Percentiles rank a stretch among this genome's conserved stretches.
phyloP scores from a whole-genome alignment of 1,140 invertebrate species.

The Helicoverpa zea region DNA sequence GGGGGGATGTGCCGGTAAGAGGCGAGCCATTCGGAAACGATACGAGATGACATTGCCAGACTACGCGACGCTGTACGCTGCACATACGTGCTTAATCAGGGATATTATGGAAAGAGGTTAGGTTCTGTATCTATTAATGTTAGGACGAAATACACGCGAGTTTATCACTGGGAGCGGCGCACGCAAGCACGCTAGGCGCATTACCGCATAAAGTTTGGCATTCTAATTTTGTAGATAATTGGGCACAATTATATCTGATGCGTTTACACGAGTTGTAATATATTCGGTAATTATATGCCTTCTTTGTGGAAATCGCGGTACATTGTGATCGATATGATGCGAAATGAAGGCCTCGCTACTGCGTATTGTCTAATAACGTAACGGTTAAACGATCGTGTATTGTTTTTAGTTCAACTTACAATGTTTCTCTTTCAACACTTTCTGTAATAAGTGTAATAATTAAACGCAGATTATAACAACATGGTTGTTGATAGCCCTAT shows the following conservation, averaged over 20 bases:
- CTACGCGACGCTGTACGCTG: conserved; percentile 61
- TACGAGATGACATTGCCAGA: conserved; percentile 79
- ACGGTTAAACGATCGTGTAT: conserved; percentile 1
- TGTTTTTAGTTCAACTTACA: conserved; percentile 15
- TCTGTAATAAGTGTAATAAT: neutral
- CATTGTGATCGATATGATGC: conserved; percentile 25
- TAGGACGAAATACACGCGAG: conserved; percentile 7
- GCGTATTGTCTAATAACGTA: conserved; percentile 5
- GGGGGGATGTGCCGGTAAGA: conserved; percentile 80
- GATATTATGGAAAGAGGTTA: conserved; percentile 44
- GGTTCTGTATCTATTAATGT: conserved; percentile 19
- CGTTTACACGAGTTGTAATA: conserved; percentile 9
- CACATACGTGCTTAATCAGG: conserved; percentile 16
- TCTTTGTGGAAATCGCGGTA: conserved; percentile 20
- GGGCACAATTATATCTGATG: conserved; percentile 17
- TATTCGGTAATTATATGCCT: conserved; percentile 14
- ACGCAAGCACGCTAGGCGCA: conserved; percentile 5
- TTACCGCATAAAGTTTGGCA: conserved; percentile 13
- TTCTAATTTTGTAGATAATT: conserved; percentile 35
- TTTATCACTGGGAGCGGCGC: neutral
- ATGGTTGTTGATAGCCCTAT: no score
- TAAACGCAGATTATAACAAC: no score
- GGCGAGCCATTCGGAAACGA: conserved; percentile 76
- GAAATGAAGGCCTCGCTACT: neutral
- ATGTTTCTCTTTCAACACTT: conserved; percentile 6